Evolutionary conservation across 2,888 invertebrate genomes (phyloP).

Genomic region (Drosophila limbata): DNA sequence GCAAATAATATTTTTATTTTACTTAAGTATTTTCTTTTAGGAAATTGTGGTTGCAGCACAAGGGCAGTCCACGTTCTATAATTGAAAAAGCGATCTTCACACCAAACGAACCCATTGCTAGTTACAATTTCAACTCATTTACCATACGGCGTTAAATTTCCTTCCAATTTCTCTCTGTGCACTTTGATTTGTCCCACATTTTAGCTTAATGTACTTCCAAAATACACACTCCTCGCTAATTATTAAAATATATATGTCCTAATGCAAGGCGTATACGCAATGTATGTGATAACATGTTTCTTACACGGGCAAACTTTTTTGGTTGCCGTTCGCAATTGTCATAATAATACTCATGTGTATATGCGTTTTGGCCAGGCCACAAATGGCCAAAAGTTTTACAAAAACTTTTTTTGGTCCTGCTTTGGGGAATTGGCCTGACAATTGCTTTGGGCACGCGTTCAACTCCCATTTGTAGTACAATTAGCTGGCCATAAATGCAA

Average conservation of each 20-base stretch:
- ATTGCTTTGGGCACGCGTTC: constrained; percentile 38
- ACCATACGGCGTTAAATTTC: constrained; percentile 42
- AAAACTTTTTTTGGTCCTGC: constrained; percentile 22
- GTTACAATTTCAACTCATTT: constrained; percentile 46
- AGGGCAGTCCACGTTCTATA: constrained; percentile 62
- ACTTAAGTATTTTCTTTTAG: constrained; percentile 10
- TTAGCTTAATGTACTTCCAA: background rate
- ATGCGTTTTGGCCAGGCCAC: constrained; percentile 39
- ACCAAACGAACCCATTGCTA: constrained; percentile 43
- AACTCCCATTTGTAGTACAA: constrained; percentile 48
- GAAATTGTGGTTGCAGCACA: constrained; percentile 59
- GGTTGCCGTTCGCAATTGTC: constrained; percentile 26
- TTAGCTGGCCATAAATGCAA: constrained; percentile 29
- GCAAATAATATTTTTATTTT: no score
- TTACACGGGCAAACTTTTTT: constrained; percentile 13
- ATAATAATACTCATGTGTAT: constrained; percentile 8
- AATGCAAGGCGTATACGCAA: constrained; percentile 15
- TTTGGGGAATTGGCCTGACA: constrained; percentile 37
- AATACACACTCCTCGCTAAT: constrained; percentile 3
- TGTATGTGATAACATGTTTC: constrained; percentile 44
- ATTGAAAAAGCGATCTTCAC: constrained; percentile 61
- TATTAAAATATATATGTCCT: constrained; percentile 9
- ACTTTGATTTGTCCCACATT: background rate
- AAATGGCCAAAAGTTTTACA: constrained; percentile 44
- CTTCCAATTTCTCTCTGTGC: constrained; percentile 5